Evolutionary conservation across 2,113 vertebrate genomes (phyloP).

Genomic region (Xiphias gladius): DNA sequence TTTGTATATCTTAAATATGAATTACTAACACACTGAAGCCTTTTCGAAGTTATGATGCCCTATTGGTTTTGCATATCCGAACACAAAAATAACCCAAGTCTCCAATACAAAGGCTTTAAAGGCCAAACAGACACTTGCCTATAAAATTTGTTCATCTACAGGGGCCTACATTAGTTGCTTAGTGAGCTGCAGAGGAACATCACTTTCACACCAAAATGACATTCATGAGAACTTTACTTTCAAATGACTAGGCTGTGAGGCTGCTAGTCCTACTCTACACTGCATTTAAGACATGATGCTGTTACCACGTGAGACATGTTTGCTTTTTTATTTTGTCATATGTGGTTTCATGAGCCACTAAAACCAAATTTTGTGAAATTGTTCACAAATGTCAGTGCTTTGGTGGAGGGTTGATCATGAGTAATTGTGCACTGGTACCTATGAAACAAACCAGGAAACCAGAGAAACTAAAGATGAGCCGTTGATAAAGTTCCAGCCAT

Average conservation of each 20-base stretch:
- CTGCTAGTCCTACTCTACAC: background rate
- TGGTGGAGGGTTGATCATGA: background rate
- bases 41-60: background rate
- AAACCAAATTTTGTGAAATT: slow-evolving; percentile 13
- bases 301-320: background rate
- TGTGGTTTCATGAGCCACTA: background rate
- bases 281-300: background rate
- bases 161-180: background rate
- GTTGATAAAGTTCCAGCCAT: slow-evolving; percentile 11
- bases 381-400: background rate
- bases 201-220: background rate
- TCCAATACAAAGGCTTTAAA: background rate
- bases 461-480: background rate
- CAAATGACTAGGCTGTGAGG: background rate
- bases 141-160: background rate
- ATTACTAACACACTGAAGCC: background rate
- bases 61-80: background rate
- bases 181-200: background rate
- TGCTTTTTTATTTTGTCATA: background rate
- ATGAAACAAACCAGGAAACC: slow-evolving; percentile 26
- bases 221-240: background rate
- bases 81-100: background rate
- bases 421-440: background rate
- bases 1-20: background rate
- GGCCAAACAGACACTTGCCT: background rate